These are phyloP conservation scores for Isichthys henryi DNA, from an alignment of 2,113 vertebrate genomes.

Conservation along the genomic window DNA sequence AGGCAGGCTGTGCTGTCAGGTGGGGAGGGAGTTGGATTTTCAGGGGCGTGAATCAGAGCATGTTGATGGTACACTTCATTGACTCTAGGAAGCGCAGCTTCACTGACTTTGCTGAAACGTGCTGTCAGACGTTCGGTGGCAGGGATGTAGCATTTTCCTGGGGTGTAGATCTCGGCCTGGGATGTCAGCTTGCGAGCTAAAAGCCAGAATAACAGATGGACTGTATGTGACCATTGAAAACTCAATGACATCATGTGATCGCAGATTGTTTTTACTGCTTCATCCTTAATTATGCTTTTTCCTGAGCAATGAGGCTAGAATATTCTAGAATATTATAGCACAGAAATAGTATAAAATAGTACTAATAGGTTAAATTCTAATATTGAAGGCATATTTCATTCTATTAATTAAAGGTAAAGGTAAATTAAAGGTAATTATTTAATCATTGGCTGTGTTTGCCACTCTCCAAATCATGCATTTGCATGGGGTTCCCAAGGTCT, in stretches of 20 bases:
- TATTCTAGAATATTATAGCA: background rate
- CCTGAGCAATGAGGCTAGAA: background rate
- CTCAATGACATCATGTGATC: background rate
- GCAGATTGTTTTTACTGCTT: background rate
- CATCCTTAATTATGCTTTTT: background rate
- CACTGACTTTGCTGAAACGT: background rate
- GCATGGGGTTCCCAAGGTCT: background rate
- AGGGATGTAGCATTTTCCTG: background rate
- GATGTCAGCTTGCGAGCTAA: background rate
- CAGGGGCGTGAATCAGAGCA: background rate
- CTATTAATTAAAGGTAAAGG: background rate
- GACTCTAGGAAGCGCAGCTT: background rate
- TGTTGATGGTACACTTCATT: background rate
- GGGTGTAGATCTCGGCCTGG: background rate
- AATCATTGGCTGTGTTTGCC: background rate
- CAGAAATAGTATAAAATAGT: background rate
- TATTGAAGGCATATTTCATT: background rate
- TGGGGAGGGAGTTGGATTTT: background rate
- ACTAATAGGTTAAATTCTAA: background rate
- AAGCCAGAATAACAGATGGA: background rate
- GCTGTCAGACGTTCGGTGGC: background rate
- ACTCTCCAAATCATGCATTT: background rate
- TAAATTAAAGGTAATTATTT: background rate
- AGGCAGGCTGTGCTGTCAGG: background rate
- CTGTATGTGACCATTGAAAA: background rate